Evolutionary conservation across 1,140 invertebrate genomes (phyloP).

Genomic region (Drosophila miranda): DNA sequence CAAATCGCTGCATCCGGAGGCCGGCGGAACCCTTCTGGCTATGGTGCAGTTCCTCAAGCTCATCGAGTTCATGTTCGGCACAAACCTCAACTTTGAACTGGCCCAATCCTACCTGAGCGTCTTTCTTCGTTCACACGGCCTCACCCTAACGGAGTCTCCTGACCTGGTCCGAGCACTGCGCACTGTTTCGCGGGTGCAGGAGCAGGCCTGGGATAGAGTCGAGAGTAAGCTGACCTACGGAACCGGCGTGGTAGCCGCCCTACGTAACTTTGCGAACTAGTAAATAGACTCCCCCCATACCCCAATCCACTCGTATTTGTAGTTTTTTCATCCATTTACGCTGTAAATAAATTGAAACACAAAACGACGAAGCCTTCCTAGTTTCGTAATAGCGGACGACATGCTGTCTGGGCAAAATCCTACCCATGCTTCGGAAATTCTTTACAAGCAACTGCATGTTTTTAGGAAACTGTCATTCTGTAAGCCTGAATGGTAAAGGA

Average conservation of each 20-base stretch:
- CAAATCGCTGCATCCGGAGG: slow-evolving; percentile 88
- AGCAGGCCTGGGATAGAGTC: slow-evolving; percentile 86
- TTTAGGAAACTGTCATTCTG: no score
- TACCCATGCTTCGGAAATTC: no score
- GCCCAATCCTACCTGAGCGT: slow-evolving; percentile 95
- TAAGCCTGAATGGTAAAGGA: no score
- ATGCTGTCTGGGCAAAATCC: no score
- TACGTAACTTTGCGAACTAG: slow-evolving; percentile 85
- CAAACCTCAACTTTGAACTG: slow-evolving; percentile 94
- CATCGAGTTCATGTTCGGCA: slow-evolving; percentile 88
- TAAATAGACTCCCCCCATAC: not conserved
- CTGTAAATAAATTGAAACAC: slow-evolving; percentile 65
- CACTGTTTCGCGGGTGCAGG: slow-evolving; percentile 85
- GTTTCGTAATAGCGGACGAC: no score
- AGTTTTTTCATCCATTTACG: slow-evolving; percentile 17
- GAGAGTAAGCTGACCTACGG: slow-evolving; percentile 89
- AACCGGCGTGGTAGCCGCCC: slow-evolving; percentile 89
- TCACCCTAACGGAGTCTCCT: slow-evolving; percentile 84
- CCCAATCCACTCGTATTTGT: slow-evolving; percentile 4
- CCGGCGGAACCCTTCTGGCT: slow-evolving; percentile 86
- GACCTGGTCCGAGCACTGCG: slow-evolving; percentile 85
- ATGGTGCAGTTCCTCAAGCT: slow-evolving; percentile 92
- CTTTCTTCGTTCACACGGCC: slow-evolving; percentile 94
- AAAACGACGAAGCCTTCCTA: no score
- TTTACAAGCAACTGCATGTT: no score